phyloP scores from a whole-genome alignment of 2,888 invertebrate species.

The Aleiodes leptofemur region DNA sequence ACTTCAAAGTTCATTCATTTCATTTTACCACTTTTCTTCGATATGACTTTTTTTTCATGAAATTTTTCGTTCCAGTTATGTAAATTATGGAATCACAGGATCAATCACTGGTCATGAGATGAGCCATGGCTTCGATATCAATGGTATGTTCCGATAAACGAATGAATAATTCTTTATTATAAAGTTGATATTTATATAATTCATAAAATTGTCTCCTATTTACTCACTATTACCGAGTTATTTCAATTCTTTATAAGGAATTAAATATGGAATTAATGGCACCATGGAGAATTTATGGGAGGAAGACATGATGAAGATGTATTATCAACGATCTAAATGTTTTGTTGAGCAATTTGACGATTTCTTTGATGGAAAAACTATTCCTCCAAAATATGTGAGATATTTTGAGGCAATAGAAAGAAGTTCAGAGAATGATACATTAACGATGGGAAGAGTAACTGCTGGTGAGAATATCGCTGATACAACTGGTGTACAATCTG shows the following conservation, averaged over 20 bases:
- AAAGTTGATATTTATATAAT: neutral
- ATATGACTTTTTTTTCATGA: neutral
- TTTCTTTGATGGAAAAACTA: too few relatives aligned
- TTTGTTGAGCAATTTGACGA: neutral
- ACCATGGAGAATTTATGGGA: neutral
- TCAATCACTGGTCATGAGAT: neutral
- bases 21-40: too few relatives aligned
- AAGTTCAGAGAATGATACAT: neutral
- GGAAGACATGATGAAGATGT: constrained; percentile 70
- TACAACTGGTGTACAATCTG: constrained; percentile 87
- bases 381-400: neutral
- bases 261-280: neutral
- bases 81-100: neutral
- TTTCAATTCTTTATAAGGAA: neutral
- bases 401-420: neutral
- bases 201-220: neutral
- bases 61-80: neutral
- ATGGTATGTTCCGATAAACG: neutral
- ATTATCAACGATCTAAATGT: neutral
- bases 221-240: too few relatives aligned
- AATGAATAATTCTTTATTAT: neutral
- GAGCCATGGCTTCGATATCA: neutral
- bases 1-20: too few relatives aligned
- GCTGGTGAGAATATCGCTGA: constrained; percentile 90
- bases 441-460: neutral